Evolutionary conservation across 2,797 vertebrate genomes (phyloP).

Genomic region (Anas acuta): DNA sequence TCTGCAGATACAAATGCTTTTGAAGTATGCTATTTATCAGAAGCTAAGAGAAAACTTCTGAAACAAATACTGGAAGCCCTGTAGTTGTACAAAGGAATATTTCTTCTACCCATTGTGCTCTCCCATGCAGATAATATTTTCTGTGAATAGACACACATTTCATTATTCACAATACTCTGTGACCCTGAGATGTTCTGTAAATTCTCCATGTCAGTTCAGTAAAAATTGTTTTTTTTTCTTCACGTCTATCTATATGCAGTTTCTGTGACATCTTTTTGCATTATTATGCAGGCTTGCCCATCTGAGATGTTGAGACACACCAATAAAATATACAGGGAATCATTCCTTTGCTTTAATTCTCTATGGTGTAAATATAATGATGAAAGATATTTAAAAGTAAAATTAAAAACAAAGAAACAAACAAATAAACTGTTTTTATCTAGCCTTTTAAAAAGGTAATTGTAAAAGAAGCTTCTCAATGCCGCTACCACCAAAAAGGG

Average conservation of each 20-base stretch:
- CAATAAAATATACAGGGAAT: conserved; percentile 31
- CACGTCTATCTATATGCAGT: background rate
- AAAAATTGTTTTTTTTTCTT: background rate
- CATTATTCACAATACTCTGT: background rate
- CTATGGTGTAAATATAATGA: background rate
- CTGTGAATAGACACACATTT: background rate
- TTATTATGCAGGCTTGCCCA: background rate
- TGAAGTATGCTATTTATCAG: background rate
- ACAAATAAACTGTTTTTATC: background rate
- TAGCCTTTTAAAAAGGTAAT: background rate
- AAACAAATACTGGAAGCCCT: background rate
- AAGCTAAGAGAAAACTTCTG: background rate
- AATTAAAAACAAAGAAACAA: no score
- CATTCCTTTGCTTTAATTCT: conserved; percentile 43
- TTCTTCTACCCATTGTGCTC: background rate
- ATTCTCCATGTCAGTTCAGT: background rate
- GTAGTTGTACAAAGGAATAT: background rate
- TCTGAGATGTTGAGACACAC: background rate
- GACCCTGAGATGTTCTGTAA: background rate
- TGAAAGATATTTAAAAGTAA: background rate
- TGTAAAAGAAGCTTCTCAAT: background rate
- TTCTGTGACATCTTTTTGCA: background rate
- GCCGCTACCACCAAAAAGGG: background rate
- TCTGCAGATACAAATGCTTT: background rate
- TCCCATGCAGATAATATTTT: background rate